Evolutionary conservation across 2,113 vertebrate species (phyloP), one percentile per base, ranked within the genome.

Genomic region (Jaculus jaculus): DNA sequence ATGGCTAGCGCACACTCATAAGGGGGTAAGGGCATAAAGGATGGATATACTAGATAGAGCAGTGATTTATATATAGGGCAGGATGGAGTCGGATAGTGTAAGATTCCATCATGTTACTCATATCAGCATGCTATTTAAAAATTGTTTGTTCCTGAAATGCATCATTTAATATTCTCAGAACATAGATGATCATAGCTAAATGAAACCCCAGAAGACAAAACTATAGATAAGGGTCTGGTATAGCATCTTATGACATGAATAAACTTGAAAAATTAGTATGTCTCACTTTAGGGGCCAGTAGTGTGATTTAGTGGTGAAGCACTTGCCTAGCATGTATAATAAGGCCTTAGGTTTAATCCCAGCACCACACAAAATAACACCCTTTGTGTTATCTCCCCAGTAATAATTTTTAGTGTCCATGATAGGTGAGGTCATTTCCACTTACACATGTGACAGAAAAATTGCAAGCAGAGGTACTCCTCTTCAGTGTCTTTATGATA

Each of bases 401-500:
- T 28, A 75, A 71, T 61, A 54, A 17, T 82, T 72, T 34, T 16
- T 87, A 58, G 7, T 96, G 47, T 95, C 11, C 39, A 34, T 88
- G 60, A 4, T 81, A 77, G 47, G 3, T 81, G 51, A 91, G 37
- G 20, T 39, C 18, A 32, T 92, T 89, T 96, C 28, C 37, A 84
- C 83, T 37, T 60, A 92, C 61, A 94, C 30, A 34, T 75, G 0
- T 91, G 54, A 84, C 84, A 94, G 75, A 93, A 51, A 93, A 89
- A 84, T 88, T 91, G 54, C 6, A 89, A 58, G 81, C 71, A 47
- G 63, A 94, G 20, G 63, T 42, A 5, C 92, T 90, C 65, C 30
- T 92, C 68, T 95, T 80, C 18, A 60, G 39, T 16, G 83, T 71
- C 34, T 92, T 84, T 47, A 23, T 91, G 60, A n/a, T 42, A 12